phyloP scores from a whole-genome alignment of 2,888 invertebrate genomes.

The Epistrophe eligans region DNA sequence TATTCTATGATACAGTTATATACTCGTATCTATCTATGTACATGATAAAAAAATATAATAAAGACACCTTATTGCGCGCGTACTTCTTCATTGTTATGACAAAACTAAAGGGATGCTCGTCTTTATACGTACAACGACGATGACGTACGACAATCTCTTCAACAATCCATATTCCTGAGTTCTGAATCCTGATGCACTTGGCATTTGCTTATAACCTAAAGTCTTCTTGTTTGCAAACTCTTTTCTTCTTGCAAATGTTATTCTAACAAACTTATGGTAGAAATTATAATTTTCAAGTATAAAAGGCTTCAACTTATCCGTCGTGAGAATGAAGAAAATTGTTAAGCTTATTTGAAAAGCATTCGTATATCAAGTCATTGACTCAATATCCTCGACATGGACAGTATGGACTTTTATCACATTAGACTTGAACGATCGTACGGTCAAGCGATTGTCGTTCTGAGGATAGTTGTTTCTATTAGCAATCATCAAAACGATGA shows the following conservation, averaged over 20 bases:
- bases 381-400: too few species aligned
- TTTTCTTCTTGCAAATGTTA: background rate
- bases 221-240: conserved; percentile 5
- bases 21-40: background rate
- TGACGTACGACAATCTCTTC: too few species aligned
- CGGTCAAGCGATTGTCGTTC: too few species aligned
- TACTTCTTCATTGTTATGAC: conserved; percentile 30
- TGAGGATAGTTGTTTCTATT: too few species aligned
- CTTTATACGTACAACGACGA: background rate
- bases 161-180: conserved; percentile 7
- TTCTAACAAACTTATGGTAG: background rate
- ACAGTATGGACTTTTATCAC: too few species aligned
- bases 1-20: background rate
- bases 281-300: conserved; percentile 10
- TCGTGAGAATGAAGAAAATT: background rate
- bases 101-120: background rate
- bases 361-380: too few species aligned
- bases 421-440: too few species aligned
- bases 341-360: too few species aligned
- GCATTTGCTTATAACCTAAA: conserved; percentile 19
- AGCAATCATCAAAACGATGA: too few species aligned
- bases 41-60: conserved; percentile 26
- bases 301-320: too few species aligned
- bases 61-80: conserved; percentile 51
- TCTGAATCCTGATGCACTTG: conserved; percentile 21